These are phyloP conservation scores for Anguilla megastoma DNA, from an alignment of 2,797 vertebrate genomes.

Conservation along the genomic window DNA sequence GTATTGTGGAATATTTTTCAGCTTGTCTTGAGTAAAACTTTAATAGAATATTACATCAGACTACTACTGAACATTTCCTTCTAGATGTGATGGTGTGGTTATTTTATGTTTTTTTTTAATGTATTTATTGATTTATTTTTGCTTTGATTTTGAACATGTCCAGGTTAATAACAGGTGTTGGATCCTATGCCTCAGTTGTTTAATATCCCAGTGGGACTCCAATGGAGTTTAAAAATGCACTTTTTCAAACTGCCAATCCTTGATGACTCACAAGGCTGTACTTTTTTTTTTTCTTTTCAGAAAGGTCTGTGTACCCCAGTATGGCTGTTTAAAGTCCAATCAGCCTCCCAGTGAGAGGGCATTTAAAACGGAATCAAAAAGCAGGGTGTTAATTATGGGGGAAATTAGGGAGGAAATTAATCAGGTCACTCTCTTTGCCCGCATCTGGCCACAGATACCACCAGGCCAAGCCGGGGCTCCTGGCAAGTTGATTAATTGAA, in stretches of 20 bases:
- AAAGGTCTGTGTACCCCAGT: slow-evolving; percentile 40
- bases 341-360: slow-evolving; percentile 71
- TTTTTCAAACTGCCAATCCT: neutral
- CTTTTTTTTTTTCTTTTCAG: neutral
- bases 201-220: neutral
- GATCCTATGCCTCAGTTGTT: neutral
- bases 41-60: neutral
- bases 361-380: slow-evolving; percentile 70
- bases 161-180: neutral
- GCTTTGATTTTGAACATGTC: neutral
- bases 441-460: slow-evolving; percentile 55
- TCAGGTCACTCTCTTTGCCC: slow-evolving; percentile 62
- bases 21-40: neutral
- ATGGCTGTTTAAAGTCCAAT: slow-evolving; percentile 62
- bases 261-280: neutral
- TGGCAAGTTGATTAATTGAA: slow-evolving; percentile 70
- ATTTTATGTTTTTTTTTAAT: neutral
- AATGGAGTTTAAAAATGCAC: neutral
- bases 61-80: neutral
- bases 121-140: neutral
- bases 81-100: neutral
- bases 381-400: slow-evolving; percentile 76
- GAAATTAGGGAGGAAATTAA: slow-evolving; percentile 76
- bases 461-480: slow-evolving; percentile 54
- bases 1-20: neutral